Percentiles rank a stretch among this genome's conserved stretches.
Conservation (phyloP, 2,113 vertebrate species). For the Bothrops jararaca region DNA sequence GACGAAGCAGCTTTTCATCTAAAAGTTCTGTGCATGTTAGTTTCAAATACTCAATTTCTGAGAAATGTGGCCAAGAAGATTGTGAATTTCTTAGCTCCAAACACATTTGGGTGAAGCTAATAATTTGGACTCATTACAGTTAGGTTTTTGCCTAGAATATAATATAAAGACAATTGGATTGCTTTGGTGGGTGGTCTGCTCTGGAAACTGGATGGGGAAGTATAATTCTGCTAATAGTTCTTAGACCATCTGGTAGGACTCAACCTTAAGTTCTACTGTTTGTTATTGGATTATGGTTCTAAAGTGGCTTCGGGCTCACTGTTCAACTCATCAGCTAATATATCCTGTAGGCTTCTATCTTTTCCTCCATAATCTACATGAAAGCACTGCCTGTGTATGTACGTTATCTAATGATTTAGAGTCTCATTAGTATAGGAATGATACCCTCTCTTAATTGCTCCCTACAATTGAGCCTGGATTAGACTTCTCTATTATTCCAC, state of each 20-base stretch:
- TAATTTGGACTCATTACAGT: neutral
- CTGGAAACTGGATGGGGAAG: neutral
- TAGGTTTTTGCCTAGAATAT: neutral
- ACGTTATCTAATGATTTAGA: neutral
- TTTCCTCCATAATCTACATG: neutral
- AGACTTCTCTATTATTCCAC: neutral
- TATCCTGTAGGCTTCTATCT: neutral
- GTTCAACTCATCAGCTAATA: neutral
- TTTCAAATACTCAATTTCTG: neutral
- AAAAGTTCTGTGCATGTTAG: neutral
- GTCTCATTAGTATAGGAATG: neutral
- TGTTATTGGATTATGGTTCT: neutral
- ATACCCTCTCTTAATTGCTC: neutral
- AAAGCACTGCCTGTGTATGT: neutral
- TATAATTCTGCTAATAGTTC: neutral
- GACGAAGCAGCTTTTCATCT: neutral
- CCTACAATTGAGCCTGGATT: neutral
- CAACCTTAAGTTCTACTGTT: neutral
- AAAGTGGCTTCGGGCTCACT: neutral
- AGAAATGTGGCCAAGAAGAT: neutral
- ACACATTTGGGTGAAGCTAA: neutral
- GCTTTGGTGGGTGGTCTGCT: neutral
- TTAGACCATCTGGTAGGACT: neutral
- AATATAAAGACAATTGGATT: neutral
- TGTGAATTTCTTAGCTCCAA: neutral